These are phyloP conservation scores for Corvus cornix DNA, from an alignment of 2,113 vertebrate genomes.

Conservation along the genomic window DNA sequence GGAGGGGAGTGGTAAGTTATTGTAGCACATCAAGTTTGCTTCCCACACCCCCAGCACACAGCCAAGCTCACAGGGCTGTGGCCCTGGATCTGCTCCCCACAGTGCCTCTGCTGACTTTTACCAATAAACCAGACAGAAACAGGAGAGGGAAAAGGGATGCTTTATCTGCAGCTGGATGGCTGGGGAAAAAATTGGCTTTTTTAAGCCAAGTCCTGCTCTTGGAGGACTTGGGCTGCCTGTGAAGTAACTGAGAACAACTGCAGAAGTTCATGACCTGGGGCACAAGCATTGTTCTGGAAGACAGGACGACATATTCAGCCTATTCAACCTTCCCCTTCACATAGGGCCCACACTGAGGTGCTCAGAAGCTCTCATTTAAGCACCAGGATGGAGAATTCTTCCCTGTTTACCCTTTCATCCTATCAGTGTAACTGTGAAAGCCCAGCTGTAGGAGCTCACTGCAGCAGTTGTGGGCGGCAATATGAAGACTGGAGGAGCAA, in stretches of 20 bases:
- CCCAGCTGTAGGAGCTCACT: not conserved
- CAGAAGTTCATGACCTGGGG: not conserved
- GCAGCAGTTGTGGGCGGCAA: not conserved
- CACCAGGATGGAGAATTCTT: not conserved
- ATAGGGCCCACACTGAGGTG: not conserved
- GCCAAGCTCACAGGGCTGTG: not conserved
- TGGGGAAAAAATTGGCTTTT: not conserved
- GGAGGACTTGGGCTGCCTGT: not conserved
- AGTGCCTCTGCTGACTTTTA: not conserved
- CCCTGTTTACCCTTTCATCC: not conserved
- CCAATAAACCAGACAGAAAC: not conserved
- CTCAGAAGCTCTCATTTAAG: not conserved
- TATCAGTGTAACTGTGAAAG: not conserved
- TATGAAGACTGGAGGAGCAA: not conserved
- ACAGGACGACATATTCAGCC: not conserved
- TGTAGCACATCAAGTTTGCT: not conserved
- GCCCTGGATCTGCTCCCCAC: not conserved
- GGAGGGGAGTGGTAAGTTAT: not conserved
- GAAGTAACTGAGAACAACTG: not conserved
- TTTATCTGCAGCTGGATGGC: not conserved
- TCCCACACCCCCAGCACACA: fast-evolving
- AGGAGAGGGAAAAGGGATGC: not conserved
- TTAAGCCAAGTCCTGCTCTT: not conserved
- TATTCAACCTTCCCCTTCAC: not conserved
- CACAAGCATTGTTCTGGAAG: not conserved